Evolutionary conservation across 2,797 vertebrate genomes (phyloP).

Genomic region (Pipistrellus kuhlii): DNA sequence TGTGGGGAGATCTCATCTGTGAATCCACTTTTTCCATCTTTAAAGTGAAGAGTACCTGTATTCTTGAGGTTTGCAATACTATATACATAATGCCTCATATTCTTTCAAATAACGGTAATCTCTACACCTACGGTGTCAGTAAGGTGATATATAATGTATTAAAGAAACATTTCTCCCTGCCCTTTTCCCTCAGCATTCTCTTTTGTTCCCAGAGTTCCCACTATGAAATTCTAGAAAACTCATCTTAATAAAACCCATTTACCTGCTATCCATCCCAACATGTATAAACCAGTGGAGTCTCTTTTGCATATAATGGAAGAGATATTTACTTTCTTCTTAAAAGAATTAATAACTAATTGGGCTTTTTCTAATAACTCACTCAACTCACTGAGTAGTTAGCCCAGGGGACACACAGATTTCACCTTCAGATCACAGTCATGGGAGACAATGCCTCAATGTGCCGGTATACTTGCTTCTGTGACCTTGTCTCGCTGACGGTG

Average conservation of each 20-base stretch:
- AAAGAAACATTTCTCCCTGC: constrained; percentile 8
- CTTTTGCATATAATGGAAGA: neutral
- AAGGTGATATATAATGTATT: neutral
- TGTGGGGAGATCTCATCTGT: neutral
- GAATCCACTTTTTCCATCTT: constrained; percentile 30
- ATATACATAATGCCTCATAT: neutral
- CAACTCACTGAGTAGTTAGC: neutral
- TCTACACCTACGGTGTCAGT: constrained; percentile 3
- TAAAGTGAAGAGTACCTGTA: constrained; percentile 3
- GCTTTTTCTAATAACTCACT: constrained; percentile 16
- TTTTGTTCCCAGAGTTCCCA: neutral
- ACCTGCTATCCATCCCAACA: neutral
- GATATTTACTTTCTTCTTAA: constrained; percentile 38
- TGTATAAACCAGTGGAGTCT: neutral
- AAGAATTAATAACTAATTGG: constrained; percentile 3
- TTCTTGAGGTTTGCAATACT: neutral
- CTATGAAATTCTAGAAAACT: constrained; percentile 59
- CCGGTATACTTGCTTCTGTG: neutral
- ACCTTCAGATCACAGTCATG: neutral
- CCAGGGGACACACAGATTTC: neutral
- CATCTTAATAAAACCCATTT: neutral
- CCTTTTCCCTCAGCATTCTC: neutral
- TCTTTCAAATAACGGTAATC: constrained; percentile 42
- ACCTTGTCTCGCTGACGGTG: neutral
- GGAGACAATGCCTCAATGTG: neutral